Evolutionary conservation across 2,888 invertebrate species (phyloP).

Genomic region (Lottia gigantea): DNA sequence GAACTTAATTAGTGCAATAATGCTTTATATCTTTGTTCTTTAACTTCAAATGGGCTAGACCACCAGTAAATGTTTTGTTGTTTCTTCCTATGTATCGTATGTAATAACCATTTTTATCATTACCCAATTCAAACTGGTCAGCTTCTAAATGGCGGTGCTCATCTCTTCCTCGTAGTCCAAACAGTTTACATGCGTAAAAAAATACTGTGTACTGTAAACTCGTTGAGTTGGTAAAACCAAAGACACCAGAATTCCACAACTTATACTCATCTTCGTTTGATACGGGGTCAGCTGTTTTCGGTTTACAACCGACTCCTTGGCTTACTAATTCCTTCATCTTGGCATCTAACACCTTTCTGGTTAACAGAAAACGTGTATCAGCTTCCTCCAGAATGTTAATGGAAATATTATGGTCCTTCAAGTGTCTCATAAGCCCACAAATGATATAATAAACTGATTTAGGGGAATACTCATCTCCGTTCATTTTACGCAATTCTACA

Average conservation of each 20-base stretch:
- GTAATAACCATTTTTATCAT: slow-evolving; percentile 15
- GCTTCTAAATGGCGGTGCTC: slow-evolving; percentile 19
- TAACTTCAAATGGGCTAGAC: slow-evolving; percentile 2
- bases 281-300: slow-evolving; percentile 16
- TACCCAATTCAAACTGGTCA: slow-evolving; percentile 16
- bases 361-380: slow-evolving; percentile 10
- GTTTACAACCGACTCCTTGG: slow-evolving; percentile 19
- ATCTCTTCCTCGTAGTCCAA: slow-evolving; percentile 20
- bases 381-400: slow-evolving; percentile 15
- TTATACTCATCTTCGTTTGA: slow-evolving; percentile 12
- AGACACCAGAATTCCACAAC: slow-evolving; percentile 15
- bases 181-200: slow-evolving; percentile 20
- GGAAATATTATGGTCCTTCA: slow-evolving; percentile 15
- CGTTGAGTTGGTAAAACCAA: slow-evolving; percentile 5
- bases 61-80: slow-evolving; percentile 15
- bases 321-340: slow-evolving; percentile 16
- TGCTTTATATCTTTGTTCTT: slow-evolving; percentile 15
- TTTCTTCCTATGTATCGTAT: no score
- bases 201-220: slow-evolving; percentile 16
- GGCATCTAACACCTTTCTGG: slow-evolving; percentile 14
- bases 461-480: slow-evolving; percentile 1
- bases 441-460: not conserved
- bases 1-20: slow-evolving; percentile 2
- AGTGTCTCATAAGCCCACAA: slow-evolving; percentile 2
- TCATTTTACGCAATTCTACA: slow-evolving; percentile 1